Percentiles rank a stretch among this genome's conserved stretches.
Conservation (phyloP, 1,140 invertebrate genomes). For the Leptonema lineaticorne region DNA sequence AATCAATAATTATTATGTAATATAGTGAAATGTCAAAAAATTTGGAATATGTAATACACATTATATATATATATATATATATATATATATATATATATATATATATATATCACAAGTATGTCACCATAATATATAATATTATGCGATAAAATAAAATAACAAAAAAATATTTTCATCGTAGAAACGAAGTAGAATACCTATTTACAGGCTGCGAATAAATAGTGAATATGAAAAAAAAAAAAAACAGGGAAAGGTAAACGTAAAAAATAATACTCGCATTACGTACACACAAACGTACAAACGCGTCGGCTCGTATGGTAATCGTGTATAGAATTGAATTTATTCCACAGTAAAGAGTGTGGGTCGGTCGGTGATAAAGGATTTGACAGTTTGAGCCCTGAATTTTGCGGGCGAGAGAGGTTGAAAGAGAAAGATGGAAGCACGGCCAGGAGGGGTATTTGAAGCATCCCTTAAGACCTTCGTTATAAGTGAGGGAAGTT, state of each 20-base stretch:
- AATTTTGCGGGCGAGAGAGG: background rate
- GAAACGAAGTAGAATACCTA: too few relatives aligned
- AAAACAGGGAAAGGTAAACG: background rate
- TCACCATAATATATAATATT: too few relatives aligned
- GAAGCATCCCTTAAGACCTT: background rate
- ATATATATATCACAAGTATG: too few relatives aligned
- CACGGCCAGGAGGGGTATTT: background rate
- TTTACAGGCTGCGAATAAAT: too few relatives aligned
- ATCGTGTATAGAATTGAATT: constrained; percentile 26
- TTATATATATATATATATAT: too few relatives aligned
- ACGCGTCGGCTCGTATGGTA: background rate
- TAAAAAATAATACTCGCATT: background rate
- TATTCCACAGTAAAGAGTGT: constrained; percentile 5
- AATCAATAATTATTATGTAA: too few relatives aligned
- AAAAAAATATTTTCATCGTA: too few relatives aligned
- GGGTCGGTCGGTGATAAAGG: constrained; percentile 22
- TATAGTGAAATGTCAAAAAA: too few relatives aligned
- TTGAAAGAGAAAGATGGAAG: background rate
- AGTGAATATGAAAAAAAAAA: constrained; percentile 8
- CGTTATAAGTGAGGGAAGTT: constrained; percentile 10
- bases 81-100: too few relatives aligned
- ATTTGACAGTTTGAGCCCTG: constrained; percentile 30
- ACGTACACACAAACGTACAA: background rate
- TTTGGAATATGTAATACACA: too few relatives aligned
- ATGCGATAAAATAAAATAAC: too few relatives aligned